These are phyloP conservation scores for Palaemon carinicauda DNA, from an alignment of 1,140 invertebrate genomes.

Conservation along the genomic window DNA sequence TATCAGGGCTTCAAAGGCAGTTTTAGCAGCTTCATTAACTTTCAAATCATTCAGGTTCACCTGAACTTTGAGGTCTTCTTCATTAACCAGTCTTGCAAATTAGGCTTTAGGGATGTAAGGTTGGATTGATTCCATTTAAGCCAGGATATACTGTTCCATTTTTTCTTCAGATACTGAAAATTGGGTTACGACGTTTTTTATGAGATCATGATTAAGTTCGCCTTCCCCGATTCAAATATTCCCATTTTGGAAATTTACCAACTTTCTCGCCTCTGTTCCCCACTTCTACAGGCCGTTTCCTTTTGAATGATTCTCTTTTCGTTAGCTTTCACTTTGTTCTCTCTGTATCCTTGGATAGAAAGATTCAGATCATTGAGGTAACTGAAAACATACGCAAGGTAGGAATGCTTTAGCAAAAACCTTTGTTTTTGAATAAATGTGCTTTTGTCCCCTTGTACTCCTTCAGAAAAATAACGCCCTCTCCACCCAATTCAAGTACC, in stretches of 20 bases:
- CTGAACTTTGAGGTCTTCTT: too few species aligned
- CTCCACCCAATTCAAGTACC: neutral
- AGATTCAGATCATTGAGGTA: constrained; percentile 3
- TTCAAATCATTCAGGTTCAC: too few species aligned
- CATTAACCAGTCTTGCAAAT: too few species aligned
- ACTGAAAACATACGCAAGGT: neutral
- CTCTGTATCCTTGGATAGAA: neutral
- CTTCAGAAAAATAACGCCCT: neutral
- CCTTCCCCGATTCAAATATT: neutral
- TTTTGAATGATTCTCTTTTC: neutral
- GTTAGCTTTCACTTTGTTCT: neutral
- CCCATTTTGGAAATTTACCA: constrained; percentile 3
- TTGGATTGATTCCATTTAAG: too few species aligned
- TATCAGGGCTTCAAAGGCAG: too few species aligned
- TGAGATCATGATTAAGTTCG: too few species aligned
- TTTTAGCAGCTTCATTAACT: too few species aligned
- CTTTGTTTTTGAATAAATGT: neutral
- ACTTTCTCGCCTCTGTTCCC: neutral
- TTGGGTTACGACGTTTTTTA: too few species aligned
- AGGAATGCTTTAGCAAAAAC: neutral
- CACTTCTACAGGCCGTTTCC: neutral
- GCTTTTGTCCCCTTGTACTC: neutral
- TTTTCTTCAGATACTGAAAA: too few species aligned
- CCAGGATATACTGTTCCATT: too few species aligned
- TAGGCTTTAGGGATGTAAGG: too few species aligned